These are phyloP conservation scores for Melanotaenia duboulayi DNA, from an alignment of 2,113 vertebrate genomes.

Conservation along the genomic window DNA sequence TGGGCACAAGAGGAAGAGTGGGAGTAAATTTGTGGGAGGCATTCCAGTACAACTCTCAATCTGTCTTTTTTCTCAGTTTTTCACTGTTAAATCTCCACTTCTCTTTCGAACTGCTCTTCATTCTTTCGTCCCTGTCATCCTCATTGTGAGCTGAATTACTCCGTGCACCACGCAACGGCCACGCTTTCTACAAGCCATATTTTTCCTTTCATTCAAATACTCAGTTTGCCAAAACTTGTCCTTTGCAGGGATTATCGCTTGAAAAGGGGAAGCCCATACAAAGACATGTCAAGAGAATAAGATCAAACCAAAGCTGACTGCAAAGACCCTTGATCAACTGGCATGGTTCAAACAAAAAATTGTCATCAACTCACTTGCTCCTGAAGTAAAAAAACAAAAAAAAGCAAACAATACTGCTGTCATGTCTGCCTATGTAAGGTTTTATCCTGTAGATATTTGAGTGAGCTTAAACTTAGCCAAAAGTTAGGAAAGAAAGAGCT, in stretches of 20 bases:
- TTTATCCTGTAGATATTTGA: too few species aligned
- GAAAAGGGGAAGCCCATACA: not conserved
- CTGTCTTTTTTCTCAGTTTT: conserved; percentile 57
- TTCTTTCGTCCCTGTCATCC: not conserved
- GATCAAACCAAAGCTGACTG: too few species aligned
- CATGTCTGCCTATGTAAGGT: too few species aligned
- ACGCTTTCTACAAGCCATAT: not conserved
- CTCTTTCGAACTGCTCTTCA: conserved; percentile 14
- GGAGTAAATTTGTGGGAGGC: conserved; percentile 70
- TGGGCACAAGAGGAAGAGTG: conserved; percentile 70
- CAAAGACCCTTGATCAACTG: too few species aligned
- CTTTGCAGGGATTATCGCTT: too few species aligned
- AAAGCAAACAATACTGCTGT: too few species aligned
- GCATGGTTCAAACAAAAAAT: too few species aligned
- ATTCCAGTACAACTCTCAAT: conserved; percentile 66
- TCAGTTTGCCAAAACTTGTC: not conserved
- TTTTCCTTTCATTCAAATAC: not conserved
- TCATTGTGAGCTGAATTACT: not conserved
- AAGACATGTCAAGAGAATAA: too few species aligned
- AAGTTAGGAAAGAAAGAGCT: too few species aligned
- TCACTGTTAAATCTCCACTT: conserved; percentile 14
- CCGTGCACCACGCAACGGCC: not conserved
- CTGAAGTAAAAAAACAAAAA: too few species aligned
- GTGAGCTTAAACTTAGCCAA: too few species aligned
- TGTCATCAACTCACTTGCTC: too few species aligned